Evolutionary conservation across 2,888 invertebrate species (phyloP).

Genomic region (Trissolcus japonicus): DNA sequence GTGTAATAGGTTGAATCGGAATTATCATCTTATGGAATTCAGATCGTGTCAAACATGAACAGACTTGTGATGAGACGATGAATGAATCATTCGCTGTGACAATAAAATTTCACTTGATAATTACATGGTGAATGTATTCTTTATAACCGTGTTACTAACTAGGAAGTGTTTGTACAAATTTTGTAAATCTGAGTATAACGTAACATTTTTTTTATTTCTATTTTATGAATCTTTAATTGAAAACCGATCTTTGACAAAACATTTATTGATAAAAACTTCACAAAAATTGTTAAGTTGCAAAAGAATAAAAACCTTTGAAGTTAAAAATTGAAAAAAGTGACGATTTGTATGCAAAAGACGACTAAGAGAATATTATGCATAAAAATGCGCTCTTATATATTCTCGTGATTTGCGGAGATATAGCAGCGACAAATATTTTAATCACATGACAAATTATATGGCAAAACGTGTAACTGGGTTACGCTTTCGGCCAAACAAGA

Average conservation of each 20-base stretch:
- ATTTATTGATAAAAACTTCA: background rate
- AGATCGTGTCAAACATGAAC: slow-evolving; percentile 54
- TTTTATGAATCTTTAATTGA: background rate
- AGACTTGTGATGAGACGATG: slow-evolving; percentile 47
- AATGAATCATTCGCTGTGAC: slow-evolving; percentile 33
- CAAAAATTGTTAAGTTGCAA: background rate
- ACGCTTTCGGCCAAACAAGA: slow-evolving; percentile 56
- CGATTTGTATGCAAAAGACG: no score
- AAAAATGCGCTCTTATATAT: no score
- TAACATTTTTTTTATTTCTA: background rate
- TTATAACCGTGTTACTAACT: no score
- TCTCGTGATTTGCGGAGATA: no score
- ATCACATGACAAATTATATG: background rate
- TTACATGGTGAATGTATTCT: slow-evolving; percentile 22
- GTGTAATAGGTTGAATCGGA: slow-evolving; percentile 53
- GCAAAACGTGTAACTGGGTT: slow-evolving; percentile 53
- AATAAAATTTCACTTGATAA: slow-evolving; percentile 40
- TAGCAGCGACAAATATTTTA: background rate
- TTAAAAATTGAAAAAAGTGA: no score
- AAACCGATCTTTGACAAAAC: no score
- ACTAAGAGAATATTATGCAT: no score
- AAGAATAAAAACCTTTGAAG: no score
- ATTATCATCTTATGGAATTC: slow-evolving; percentile 53
- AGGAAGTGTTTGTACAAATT: no score
- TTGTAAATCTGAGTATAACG: no score